Conservation (phyloP, 2,797 vertebrate species). For the Tadarida brasiliensis region DNA sequence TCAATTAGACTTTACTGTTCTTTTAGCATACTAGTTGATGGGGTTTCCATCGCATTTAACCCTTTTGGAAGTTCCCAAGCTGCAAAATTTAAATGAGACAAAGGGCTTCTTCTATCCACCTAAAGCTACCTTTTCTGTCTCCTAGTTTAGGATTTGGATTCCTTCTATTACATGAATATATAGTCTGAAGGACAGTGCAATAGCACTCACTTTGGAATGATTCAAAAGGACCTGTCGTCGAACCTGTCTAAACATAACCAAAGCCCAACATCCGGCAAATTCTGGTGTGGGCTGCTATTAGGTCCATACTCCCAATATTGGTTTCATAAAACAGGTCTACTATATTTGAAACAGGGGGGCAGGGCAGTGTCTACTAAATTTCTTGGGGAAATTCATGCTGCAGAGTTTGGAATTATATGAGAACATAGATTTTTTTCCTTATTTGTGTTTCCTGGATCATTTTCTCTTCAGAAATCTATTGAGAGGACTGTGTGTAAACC, state of each 20-base stretch:
- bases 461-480: conserved; percentile 30
- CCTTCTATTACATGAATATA: neutral
- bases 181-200: neutral
- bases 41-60: neutral
- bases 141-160: neutral
- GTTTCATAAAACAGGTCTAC: conserved; percentile 48
- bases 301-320: neutral
- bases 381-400: neutral
- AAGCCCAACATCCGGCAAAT: neutral
- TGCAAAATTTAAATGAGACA: conserved; percentile 31
- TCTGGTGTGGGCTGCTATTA: neutral
- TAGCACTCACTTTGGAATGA: conserved; percentile 18
- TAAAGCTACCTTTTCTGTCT: neutral
- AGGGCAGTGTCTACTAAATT: neutral
- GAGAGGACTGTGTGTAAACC: neutral
- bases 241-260: conserved; percentile 9
- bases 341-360: neutral
- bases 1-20: neutral
- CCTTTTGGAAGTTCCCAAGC: neutral
- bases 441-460: conserved; percentile 23
- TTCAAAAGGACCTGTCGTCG: neutral
- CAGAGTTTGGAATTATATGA: neutral
- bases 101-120: neutral
- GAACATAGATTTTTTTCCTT: neutral
- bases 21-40: conserved; percentile 10